These are phyloP conservation scores for Distichodus sexfasciatus DNA, from an alignment of 2,797 vertebrate species.

Conservation along the genomic window DNA sequence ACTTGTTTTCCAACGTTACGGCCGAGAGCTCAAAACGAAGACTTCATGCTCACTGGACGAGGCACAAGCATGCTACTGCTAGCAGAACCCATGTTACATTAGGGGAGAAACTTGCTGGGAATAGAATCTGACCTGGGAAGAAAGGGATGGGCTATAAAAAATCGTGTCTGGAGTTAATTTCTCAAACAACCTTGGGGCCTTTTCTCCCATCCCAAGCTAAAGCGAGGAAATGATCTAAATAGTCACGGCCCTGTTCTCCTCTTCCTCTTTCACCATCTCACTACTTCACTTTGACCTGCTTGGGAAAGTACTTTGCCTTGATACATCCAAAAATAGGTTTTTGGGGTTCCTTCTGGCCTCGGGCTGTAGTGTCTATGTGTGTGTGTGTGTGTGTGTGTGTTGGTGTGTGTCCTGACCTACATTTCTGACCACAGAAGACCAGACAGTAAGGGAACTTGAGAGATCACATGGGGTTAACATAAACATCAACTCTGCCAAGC, in stretches of 20 bases:
- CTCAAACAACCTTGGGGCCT: slow-evolving; percentile 22
- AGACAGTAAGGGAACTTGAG: slow-evolving; percentile 38
- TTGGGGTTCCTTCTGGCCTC: slow-evolving; percentile 10
- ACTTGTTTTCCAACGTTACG: not conserved
- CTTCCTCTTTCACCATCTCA: slow-evolving; percentile 9
- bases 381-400: not conserved
- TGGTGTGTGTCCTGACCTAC: slow-evolving; percentile 59
- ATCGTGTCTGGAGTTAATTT: slow-evolving; percentile 20
- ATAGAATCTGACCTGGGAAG: not conserved
- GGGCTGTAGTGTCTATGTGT: slow-evolving; percentile 10
- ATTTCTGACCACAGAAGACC: slow-evolving; percentile 56
- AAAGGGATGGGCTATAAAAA: slow-evolving; percentile 1
- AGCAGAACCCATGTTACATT: not conserved
- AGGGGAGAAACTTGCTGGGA: not conserved
- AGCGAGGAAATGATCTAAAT: slow-evolving; percentile 32
- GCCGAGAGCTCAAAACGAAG: not conserved
- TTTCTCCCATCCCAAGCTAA: slow-evolving; percentile 25
- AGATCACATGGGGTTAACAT: slow-evolving; percentile 51
- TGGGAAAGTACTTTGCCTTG: slow-evolving; percentile 31
- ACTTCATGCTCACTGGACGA: not conserved
- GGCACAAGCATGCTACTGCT: no score
- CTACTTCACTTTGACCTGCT: slow-evolving; percentile 34
- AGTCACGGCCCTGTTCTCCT: slow-evolving; percentile 13
- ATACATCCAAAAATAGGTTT: slow-evolving; percentile 22
- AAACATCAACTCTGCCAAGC: slow-evolving; percentile 51